Conservation (phyloP, 2,888 invertebrate species). For the Netelia fuscicornis region DNA sequence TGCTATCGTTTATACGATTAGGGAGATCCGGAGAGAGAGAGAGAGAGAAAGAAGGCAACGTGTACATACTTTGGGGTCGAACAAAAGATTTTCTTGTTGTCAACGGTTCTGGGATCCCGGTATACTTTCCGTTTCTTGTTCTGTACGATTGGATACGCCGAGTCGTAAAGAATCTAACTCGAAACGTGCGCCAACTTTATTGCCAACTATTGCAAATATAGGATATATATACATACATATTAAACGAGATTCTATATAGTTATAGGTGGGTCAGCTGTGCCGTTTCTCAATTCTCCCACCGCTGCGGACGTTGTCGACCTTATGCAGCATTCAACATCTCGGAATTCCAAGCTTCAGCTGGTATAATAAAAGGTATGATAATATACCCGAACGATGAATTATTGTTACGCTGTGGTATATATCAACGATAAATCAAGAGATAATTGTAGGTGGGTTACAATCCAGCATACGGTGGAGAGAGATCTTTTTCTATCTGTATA, state of each 20-base stretch:
- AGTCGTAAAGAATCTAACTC: slow-evolving; percentile 60
- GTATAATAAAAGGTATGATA: background rate
- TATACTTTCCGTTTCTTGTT: too few relatives aligned
- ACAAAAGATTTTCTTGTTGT: too few relatives aligned
- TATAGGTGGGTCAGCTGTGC: background rate
- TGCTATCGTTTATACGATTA: slow-evolving; percentile 16
- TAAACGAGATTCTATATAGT: background rate
- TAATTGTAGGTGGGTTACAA: slow-evolving; percentile 51
- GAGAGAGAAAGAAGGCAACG: background rate
- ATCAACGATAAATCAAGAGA: slow-evolving; percentile 42
- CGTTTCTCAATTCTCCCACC: background rate
- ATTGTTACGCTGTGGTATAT: slow-evolving; percentile 21
- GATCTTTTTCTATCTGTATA: slow-evolving; percentile 18
- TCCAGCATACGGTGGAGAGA: slow-evolving; percentile 8
- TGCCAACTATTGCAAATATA: slow-evolving; percentile 57
- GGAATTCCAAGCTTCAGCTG: background rate
- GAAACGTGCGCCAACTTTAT: slow-evolving; percentile 29
- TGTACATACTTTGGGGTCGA: background rate
- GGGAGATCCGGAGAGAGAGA: slow-evolving; percentile 15
- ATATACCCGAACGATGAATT: slow-evolving; percentile 16
- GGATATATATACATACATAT: background rate
- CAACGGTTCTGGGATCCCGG: too few relatives aligned
- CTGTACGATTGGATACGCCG: slow-evolving; percentile 26
- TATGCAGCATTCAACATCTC: background rate
- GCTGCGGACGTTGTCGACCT: background rate